These are phyloP conservation scores for Drosophila nr. perissopoda DNA, from an alignment of 2,888 invertebrate genomes.

Conservation along the genomic window DNA sequence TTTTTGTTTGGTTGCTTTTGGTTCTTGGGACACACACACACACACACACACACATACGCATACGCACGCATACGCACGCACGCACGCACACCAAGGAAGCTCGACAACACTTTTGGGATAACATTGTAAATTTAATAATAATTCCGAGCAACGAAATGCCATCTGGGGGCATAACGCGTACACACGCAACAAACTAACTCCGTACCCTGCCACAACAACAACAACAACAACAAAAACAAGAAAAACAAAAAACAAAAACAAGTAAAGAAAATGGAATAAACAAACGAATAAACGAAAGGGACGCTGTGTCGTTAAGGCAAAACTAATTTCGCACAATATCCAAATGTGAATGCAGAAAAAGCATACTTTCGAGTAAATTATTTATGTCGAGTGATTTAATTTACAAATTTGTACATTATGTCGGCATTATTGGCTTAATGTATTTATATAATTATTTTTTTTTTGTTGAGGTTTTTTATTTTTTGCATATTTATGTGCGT, in stretches of 20 bases:
- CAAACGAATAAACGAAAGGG: constrained; percentile 16
- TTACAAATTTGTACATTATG: constrained; percentile 43
- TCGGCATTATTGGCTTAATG: constrained; percentile 12
- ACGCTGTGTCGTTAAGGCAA: constrained; percentile 50
- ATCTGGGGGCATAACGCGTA: constrained; percentile 33
- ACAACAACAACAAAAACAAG: background rate
- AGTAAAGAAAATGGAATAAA: background rate
- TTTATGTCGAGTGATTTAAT: constrained; percentile 48
- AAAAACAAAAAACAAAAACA: background rate
- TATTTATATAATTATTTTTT: constrained; percentile 1
- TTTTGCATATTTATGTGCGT: background rate
- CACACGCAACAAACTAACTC: constrained; percentile 18
- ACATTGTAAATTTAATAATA: constrained; percentile 77
- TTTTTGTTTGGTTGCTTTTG: background rate
- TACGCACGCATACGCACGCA: constrained; percentile 5
- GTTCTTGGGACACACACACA: constrained; percentile 15
- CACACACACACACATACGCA: background rate
- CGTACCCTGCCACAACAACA: background rate
- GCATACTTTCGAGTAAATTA: constrained; percentile 30
- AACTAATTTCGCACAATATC: constrained; percentile 73
- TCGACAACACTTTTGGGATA: constrained; percentile 73
- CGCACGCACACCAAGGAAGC: constrained; percentile 21
- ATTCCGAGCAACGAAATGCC: constrained; percentile 31
- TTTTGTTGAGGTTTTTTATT: background rate
- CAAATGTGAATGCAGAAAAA: constrained; percentile 55